Conservation (phyloP, 2,797 vertebrate species). For the Rhynchonycteris naso region DNA sequence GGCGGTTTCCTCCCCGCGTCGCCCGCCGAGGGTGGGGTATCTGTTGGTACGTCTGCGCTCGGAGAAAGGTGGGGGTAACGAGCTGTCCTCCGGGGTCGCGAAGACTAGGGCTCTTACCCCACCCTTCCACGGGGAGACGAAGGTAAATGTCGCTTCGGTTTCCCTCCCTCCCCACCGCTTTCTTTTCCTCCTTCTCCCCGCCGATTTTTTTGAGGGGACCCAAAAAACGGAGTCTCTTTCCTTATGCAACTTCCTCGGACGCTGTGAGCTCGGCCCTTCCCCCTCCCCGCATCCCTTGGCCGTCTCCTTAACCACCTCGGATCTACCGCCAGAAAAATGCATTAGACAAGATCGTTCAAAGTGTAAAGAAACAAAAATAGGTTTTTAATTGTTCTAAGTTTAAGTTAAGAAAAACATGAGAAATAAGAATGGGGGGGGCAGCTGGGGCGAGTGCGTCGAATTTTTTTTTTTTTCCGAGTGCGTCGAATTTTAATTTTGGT, state of each 20-base stretch:
- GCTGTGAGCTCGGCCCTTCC: slow-evolving; percentile 76
- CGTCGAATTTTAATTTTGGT: slow-evolving; percentile 23
- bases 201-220: slow-evolving; percentile 72
- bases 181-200: slow-evolving; percentile 69
- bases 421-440: slow-evolving; percentile 58
- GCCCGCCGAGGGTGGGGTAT: not conserved
- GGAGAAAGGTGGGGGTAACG: not conserved
- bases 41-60: slow-evolving; percentile 56
- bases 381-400: slow-evolving; percentile 65
- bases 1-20: slow-evolving; percentile 44
- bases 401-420: slow-evolving; percentile 60
- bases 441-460: slow-evolving; percentile 26
- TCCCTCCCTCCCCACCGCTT: slow-evolving; percentile 62
- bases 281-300: slow-evolving; percentile 49
- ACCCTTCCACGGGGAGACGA: slow-evolving; percentile 63
- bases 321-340: slow-evolving; percentile 23
- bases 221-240: slow-evolving; percentile 77
- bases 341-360: not conserved
- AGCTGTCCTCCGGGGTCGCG: slow-evolving; percentile 5
- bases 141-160: slow-evolving; percentile 70
- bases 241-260: slow-evolving; percentile 87
- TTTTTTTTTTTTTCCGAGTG: slow-evolving; percentile 17
- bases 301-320: slow-evolving; percentile 41
- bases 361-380: slow-evolving; percentile 57
- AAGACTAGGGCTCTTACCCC: slow-evolving; percentile 47